Conservation (phyloP, 2,113 vertebrate genomes). For the Eretmochelys imbricata region DNA sequence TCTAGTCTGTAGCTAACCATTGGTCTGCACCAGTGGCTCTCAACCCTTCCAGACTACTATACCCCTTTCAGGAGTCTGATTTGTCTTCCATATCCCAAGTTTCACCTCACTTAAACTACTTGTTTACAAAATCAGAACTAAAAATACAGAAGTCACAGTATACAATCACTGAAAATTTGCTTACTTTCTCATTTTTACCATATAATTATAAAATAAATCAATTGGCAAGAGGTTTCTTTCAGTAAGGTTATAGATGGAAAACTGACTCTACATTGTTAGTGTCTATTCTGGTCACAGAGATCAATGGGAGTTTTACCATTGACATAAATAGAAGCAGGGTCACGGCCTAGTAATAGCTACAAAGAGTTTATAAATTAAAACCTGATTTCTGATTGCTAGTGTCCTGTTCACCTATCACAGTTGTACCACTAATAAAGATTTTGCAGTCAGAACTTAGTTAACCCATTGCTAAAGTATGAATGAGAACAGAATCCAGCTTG, state of each 20-base stretch:
- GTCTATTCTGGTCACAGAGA: not conserved
- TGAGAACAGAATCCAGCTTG: not conserved
- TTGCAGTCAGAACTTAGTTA: not conserved
- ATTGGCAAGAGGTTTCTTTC: not conserved
- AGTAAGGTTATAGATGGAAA: not conserved
- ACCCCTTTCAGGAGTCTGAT: too few species aligned
- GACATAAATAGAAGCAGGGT: not conserved
- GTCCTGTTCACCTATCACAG: not conserved
- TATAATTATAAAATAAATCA: too few species aligned
- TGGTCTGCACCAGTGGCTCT: not conserved
- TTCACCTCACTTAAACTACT: too few species aligned
- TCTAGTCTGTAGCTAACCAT: not conserved
- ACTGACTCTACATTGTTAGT: not conserved
- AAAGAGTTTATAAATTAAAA: not conserved
- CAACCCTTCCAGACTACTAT: too few species aligned
- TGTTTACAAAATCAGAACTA: too few species aligned
- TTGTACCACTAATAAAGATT: not conserved
- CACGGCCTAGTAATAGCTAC: not conserved
- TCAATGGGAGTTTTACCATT: not conserved
- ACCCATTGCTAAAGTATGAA: not conserved
- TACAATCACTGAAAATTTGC: too few species aligned
- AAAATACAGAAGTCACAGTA: too few species aligned
- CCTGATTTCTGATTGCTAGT: not conserved
- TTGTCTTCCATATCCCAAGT: too few species aligned
- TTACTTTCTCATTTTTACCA: too few species aligned